Percentiles rank a stretch among this genome's conserved stretches.
phyloP scores from a whole-genome alignment of 2,797 vertebrate genomes.

The Dipus sagitta region DNA sequence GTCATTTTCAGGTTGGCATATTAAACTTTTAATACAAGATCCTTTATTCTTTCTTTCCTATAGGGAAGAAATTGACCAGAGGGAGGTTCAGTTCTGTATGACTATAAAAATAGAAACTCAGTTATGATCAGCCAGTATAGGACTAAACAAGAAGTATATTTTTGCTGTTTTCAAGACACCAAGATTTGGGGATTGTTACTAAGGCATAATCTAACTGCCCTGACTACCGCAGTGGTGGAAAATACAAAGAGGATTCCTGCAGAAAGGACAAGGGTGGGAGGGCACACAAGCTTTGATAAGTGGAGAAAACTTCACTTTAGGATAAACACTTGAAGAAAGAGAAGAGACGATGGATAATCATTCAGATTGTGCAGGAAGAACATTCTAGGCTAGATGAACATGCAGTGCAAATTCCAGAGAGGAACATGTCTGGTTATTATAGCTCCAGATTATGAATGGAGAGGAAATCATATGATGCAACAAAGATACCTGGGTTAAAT shows the following conservation, averaged over 20 bases:
- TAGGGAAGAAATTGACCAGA: neutral
- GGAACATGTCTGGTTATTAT: neutral
- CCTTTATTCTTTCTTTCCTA: neutral
- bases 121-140: neutral
- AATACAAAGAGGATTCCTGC: neutral
- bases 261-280: neutral
- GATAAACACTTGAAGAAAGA: neutral
- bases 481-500: neutral
- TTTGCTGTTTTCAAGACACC: conserved; percentile 14
- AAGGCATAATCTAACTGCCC: neutral
- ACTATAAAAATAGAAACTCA: neutral
- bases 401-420: neutral
- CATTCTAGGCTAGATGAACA: neutral
- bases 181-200: neutral
- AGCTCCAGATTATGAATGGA: neutral
- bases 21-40: neutral
- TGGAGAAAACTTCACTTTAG: neutral
- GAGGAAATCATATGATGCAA: neutral
- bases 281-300: neutral
- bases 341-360: neutral
- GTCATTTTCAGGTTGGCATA: neutral
- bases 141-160: neutral
- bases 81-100: neutral
- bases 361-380: neutral
- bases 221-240: neutral